A percentile compares a stretch with the other conserved stretches of the same genome.
Conservation (phyloP, 2,797 vertebrate genomes). For the Phaenicophaeus curvirostris region DNA sequence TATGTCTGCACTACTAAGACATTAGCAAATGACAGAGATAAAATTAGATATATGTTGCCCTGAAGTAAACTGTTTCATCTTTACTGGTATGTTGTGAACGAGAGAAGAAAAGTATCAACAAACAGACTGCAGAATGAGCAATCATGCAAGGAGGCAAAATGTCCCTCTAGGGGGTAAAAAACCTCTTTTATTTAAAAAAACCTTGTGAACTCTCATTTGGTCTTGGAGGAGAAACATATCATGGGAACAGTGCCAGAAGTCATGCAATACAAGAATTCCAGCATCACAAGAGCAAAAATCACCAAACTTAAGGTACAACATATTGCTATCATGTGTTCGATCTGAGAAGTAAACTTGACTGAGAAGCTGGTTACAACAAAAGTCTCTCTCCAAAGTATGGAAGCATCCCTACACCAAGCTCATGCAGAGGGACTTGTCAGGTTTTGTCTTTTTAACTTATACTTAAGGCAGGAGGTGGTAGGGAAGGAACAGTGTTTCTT, state of each 20-base stretch:
- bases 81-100: not conserved
- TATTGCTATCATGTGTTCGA: not conserved
- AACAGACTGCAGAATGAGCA: not conserved
- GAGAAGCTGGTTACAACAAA: not conserved
- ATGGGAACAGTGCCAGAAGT: not conserved
- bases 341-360: not conserved
- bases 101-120: not conserved
- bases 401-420: not conserved
- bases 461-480: not conserved
- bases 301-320: not conserved
- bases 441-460: not conserved
- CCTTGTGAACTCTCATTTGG: not conserved
- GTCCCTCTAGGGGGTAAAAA: not conserved
- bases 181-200: not conserved
- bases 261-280: not conserved
- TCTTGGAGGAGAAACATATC: not conserved
- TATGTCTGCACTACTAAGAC: not conserved
- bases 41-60: not conserved
- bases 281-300: not conserved
- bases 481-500: not conserved
- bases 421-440: not conserved
- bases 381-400: not conserved
- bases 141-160: not conserved
- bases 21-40: not conserved
- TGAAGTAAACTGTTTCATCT: not conserved